Base-by-base conservation (phyloP, 1,140 invertebrate genomes). In the Drosophila kepulauana region DNA sequence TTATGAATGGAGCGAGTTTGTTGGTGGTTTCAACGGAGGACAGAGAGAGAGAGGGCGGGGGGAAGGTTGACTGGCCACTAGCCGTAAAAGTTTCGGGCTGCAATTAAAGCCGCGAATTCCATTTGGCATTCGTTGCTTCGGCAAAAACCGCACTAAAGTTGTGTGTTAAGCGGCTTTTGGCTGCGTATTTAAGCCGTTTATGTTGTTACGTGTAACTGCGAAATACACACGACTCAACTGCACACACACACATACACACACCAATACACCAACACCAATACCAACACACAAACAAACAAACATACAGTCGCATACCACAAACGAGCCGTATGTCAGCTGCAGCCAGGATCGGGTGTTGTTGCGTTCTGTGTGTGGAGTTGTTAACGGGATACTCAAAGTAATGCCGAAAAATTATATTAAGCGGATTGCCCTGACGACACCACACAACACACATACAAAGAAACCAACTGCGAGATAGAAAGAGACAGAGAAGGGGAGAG, bases 331-430 rank as follows among this genome's bases (percentile, higher is more conserved):
- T 70, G 72, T 70, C 72, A 75, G 52, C 71, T 75, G 45, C 51
- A 63, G 41, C 57, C 57, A 59, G 70, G 38, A 73, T 68, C 70
- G 28, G n/a, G 49, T 52, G 48, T 38, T 63, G 45, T 62, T 49
- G 59, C 20, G 20, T 25, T 25, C 20, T 25, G 20, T 25, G 59
- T 56, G 59, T 35, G n/a, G 49, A 52, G 20, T 64, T 64, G 61
- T 61, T 13, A 35, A 68, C 52, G 64, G 43, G 62, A 68, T 65
- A 77, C 79, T 87, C 79, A 52, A 74, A 82, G 79, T 87, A 88
- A 87, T 87, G 84, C 82, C 82, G 45, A 87, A 87, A 87, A 87
- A 87, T 87, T 71, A 88, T 87, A 88, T 87, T 87, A 87, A 87
- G 82, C 82, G 84, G 82, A 87, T 87, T 87, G 70, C 52, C 16